Conservation (phyloP, 2,888 invertebrate species). For the Xestia ashworthii region DNA sequence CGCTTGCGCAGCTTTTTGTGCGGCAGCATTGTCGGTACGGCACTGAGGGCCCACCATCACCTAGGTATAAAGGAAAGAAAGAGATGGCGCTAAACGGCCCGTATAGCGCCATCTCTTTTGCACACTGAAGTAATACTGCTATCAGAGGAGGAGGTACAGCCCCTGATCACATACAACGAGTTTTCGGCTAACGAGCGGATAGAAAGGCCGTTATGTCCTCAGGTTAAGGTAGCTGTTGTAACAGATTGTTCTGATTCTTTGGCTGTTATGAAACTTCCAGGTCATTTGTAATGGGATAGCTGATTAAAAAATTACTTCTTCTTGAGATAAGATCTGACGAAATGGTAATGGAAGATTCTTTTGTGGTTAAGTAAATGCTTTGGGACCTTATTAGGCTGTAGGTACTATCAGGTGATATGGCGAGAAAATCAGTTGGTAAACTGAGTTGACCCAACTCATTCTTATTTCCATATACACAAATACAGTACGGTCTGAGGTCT, state of each 20-base stretch:
- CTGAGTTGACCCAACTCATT: neutral
- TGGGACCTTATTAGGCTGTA: neutral
- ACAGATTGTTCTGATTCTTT: constrained; percentile 55
- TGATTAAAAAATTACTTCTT: constrained; percentile 15
- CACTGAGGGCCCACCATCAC: constrained; percentile 67
- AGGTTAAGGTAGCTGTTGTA: constrained; percentile 63
- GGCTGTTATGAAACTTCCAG: constrained; percentile 51
- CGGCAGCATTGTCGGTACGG: constrained; percentile 74
- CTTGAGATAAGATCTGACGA: neutral
- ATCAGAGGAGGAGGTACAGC: constrained; percentile 29
- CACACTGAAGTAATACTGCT: neutral
- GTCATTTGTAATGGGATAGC: constrained; percentile 11
- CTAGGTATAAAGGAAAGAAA: neutral
- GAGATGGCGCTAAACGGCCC: neutral
- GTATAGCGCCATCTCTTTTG: neutral
- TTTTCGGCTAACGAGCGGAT: constrained; percentile 89
- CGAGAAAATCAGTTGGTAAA: neutral
- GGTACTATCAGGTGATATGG: neutral
- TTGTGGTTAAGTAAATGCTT: neutral
- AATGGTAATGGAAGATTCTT: neutral
- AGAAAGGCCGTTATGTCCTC: constrained; percentile 82
- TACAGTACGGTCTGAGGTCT: neutral
- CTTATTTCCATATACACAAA: neutral
- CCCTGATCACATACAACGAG: constrained; percentile 76
- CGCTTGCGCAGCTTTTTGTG: constrained; percentile 85